Evolutionary conservation across 2,113 vertebrate species (phyloP).

Genomic region (Raja brachyura): DNA sequence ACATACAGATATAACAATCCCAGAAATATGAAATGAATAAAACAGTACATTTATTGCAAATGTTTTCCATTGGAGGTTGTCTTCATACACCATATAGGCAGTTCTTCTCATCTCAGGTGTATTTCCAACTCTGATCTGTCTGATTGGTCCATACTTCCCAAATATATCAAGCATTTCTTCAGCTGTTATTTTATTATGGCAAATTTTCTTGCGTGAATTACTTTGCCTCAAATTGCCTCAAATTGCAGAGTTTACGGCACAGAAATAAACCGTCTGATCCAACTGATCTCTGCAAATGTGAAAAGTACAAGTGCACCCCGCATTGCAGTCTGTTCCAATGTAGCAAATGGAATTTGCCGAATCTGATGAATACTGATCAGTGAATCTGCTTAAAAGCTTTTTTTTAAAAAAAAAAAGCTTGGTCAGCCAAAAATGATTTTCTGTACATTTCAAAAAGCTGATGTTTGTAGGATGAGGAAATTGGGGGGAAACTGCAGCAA

Average conservation of each 20-base stretch:
- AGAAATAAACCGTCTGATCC: background rate
- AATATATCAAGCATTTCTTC: too few relatives aligned
- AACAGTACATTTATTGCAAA: background rate
- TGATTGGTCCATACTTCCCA: too few relatives aligned
- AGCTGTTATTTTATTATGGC: too few relatives aligned
- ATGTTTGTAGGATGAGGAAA: background rate
- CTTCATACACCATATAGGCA: too few relatives aligned
- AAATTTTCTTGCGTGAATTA: background rate
- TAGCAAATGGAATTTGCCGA: background rate
- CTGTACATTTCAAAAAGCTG: background rate
- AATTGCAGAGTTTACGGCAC: background rate
- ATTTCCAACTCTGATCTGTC: too few relatives aligned
- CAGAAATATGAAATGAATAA: background rate
- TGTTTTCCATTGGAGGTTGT: background rate
- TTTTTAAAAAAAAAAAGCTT: background rate
- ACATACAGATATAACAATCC: background rate
- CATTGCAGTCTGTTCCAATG: background rate
- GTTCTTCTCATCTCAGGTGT: too few relatives aligned
- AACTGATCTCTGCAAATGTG: background rate
- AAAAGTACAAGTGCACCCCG: background rate
- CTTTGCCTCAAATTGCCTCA: background rate
- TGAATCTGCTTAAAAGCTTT: background rate
- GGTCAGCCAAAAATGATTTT: background rate
- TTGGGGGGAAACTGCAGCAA: background rate
- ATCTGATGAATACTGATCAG: background rate